phyloP scores from a whole-genome alignment of 1,140 invertebrate species.

The Rhyzopertha dominica region DNA sequence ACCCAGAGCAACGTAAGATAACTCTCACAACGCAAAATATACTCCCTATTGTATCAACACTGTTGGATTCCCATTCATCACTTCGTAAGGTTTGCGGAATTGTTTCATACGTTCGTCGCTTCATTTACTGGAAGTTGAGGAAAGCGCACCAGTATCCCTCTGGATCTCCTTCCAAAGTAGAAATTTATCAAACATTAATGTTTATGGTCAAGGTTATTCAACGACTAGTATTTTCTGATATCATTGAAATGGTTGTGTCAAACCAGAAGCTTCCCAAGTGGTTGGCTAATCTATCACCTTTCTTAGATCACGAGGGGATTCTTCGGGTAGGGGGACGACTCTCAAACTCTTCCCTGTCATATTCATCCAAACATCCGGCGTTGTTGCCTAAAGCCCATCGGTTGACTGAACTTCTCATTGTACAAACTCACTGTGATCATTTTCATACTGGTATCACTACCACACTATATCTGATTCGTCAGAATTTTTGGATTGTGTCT shows the following conservation, averaged over 20 bases:
- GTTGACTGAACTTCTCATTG: constrained; percentile 9
- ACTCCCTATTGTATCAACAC: too few relatives aligned
- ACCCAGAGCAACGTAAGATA: too few relatives aligned
- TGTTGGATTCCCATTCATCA: too few relatives aligned
- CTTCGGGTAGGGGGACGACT: constrained; percentile 6
- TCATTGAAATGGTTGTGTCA: too few relatives aligned
- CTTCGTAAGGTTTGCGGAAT: too few relatives aligned
- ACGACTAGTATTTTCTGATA: neutral
- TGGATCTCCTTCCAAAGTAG: too few relatives aligned
- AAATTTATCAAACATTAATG: too few relatives aligned
- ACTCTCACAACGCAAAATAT: too few relatives aligned
- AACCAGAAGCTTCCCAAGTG: constrained; percentile 7
- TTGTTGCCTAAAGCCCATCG: constrained; percentile 2
- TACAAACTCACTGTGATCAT: constrained; percentile 2
- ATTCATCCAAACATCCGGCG: constrained; percentile 6
- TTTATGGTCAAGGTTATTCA: constrained; percentile 4
- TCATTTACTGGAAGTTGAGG: too few relatives aligned
- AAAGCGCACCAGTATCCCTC: too few relatives aligned
- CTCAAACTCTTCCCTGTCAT: constrained; percentile 3
- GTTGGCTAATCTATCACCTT: constrained; percentile 1
- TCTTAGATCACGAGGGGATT: neutral
- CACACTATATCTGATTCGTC: constrained; percentile 15
- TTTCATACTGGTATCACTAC: constrained; percentile 33
- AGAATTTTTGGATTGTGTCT: constrained; percentile 12
- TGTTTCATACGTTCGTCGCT: too few relatives aligned